Evolutionary conservation across 92 coral and sea anemone genomes (phyloP).

Genomic region (Siderastrea radians): DNA sequence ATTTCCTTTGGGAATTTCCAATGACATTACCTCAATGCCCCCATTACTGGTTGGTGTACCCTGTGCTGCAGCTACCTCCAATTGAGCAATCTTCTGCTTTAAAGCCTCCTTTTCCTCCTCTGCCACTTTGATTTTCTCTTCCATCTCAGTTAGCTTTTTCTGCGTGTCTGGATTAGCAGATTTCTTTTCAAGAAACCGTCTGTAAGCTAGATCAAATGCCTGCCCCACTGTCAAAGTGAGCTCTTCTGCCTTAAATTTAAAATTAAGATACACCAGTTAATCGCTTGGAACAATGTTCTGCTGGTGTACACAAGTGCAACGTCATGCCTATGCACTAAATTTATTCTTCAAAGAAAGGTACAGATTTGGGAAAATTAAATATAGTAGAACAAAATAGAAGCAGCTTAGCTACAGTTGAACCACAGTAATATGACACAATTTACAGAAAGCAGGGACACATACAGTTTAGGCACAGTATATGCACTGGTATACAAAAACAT

Average conservation of each 20-base stretch:
- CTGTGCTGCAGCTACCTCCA: constrained; percentile 70
- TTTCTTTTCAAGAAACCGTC: constrained; percentile 84
- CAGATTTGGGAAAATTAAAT: too few relatives aligned
- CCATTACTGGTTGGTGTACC: constrained; percentile 28
- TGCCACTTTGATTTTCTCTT: constrained; percentile 84
- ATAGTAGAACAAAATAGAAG: too few relatives aligned
- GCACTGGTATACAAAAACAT: too few relatives aligned
- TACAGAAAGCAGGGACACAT: too few relatives aligned
- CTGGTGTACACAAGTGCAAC: too few relatives aligned
- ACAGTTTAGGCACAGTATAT: too few relatives aligned
- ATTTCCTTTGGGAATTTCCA: background rate
- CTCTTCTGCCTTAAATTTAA: constrained; percentile 88
- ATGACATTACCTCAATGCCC: constrained; percentile 18
- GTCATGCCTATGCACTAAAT: too few relatives aligned
- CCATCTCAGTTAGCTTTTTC: constrained; percentile 73
- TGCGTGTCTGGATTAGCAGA: constrained; percentile 61
- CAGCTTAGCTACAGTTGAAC: too few relatives aligned
- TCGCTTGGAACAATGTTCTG: too few relatives aligned
- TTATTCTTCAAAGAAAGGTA: too few relatives aligned
- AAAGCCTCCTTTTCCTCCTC: constrained; percentile 92
- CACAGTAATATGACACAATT: too few relatives aligned
- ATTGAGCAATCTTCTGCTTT: constrained; percentile 84
- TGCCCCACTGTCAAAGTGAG: constrained; percentile 95
- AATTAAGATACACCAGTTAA: background rate
- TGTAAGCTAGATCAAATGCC: constrained; percentile 97